These are phyloP conservation scores for Macrosteles quadrilineatus DNA, from an alignment of 1,140 invertebrate genomes.

Conservation along the genomic window DNA sequence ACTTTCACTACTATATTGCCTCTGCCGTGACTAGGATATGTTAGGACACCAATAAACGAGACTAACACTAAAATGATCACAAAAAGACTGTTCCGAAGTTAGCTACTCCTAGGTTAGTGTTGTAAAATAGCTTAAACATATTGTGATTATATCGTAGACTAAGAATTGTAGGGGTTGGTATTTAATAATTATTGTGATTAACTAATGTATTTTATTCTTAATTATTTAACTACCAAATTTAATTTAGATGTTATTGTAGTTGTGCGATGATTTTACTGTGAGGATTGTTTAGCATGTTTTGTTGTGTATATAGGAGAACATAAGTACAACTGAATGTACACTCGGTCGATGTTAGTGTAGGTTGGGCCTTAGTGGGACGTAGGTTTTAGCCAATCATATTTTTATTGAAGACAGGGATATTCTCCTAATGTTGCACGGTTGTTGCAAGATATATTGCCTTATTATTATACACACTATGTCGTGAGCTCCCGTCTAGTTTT, in stretches of 20 bases:
- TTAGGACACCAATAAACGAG: not conserved
- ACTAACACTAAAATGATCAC: conserved; percentile 4
- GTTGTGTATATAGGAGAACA: conserved; percentile 20
- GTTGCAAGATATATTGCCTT: conserved; percentile 21
- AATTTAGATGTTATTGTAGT: conserved; percentile 10
- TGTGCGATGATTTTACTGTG: not conserved
- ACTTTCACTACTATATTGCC: too few species aligned
- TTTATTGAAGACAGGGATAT: conserved; percentile 14
- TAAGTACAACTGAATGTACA: conserved; percentile 17
- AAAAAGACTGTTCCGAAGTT: conserved; percentile 1
- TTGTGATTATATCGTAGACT: conserved; percentile 21
- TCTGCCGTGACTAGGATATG: too few species aligned
- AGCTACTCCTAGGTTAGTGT: conserved; percentile 17
- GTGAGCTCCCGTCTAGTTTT: not conserved
- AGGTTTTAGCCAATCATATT: conserved; percentile 20
- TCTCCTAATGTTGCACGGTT: not conserved
- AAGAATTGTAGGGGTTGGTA: conserved; percentile 20
- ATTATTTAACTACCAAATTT: conserved; percentile 24
- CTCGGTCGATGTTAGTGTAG: conserved; percentile 16
- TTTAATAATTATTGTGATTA: conserved; percentile 17
- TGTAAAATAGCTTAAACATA: conserved; percentile 23
- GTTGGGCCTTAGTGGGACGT: conserved; percentile 17
- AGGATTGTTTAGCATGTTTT: conserved; percentile 25
- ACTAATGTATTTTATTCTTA: conserved; percentile 13
- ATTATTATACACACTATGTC: conserved; percentile 16